Percentiles rank a stretch among this genome's conserved stretches.
Evolutionary conservation across 2,113 vertebrate species (phyloP).

Genomic region (Barbus barbus): DNA sequence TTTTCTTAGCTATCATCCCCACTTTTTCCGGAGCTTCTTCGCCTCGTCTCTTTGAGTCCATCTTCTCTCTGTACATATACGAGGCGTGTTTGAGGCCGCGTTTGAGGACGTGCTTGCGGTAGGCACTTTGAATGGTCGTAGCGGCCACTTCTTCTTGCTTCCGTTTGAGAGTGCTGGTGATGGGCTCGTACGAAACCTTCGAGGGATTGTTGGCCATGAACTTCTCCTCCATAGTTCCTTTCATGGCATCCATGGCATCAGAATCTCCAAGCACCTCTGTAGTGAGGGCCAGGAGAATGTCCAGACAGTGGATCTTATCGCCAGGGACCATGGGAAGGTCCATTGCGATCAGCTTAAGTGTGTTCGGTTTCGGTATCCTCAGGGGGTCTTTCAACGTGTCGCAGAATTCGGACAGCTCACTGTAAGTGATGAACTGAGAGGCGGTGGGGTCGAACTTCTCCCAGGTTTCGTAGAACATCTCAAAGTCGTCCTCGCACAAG

Average conservation of each 20-base stretch:
- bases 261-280: conserved; percentile 91
- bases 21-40: conserved; percentile 72
- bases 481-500: conserved; percentile 90
- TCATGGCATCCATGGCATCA: conserved; percentile 89
- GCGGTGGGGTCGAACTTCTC: conserved; percentile 94
- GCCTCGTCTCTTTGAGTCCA: not conserved
- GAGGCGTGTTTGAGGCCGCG: conserved; percentile 81
- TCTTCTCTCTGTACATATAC: conserved; percentile 78
- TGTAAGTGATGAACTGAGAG: conserved; percentile 87
- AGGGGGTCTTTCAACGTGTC: conserved; percentile 90
- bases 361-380: conserved; percentile 89
- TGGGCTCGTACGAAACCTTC: conserved; percentile 90
- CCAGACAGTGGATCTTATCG: conserved; percentile 96
- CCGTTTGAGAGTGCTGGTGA: conserved; percentile 89
- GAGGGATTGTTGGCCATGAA: conserved; percentile 95
- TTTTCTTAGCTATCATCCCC: conserved; percentile 76
- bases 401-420: conserved; percentile 87
- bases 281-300: conserved; percentile 92
- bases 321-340: conserved; percentile 91
- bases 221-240: conserved; percentile 94
- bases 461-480: conserved; percentile 98
- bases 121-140: conserved; percentile 87
- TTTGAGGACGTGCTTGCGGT: conserved; percentile 82
- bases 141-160: conserved; percentile 93
- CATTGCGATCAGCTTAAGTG: conserved; percentile 86